Percentiles rank a stretch among this genome's conserved stretches.
phyloP scores from a whole-genome alignment of 35 echinoderm and acorn worm species.

The Strongylocentrotus purpuratus region DNA sequence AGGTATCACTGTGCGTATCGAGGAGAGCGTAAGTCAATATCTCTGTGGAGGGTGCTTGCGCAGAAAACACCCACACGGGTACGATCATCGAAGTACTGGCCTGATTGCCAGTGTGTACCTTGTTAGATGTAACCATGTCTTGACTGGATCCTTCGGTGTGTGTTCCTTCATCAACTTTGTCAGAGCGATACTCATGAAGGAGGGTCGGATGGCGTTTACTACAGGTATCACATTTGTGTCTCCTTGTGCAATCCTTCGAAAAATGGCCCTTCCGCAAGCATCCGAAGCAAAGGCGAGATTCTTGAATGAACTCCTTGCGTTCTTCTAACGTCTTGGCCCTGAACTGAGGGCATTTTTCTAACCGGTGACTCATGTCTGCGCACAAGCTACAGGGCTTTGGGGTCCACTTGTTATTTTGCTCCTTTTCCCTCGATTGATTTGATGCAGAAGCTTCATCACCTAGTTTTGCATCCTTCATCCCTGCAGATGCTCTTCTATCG shows the following conservation, averaged over 20 bases:
- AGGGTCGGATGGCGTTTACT: slow-evolving; percentile 64
- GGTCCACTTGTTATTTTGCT: not conserved
- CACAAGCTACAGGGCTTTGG: slow-evolving; percentile 45
- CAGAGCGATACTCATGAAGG: slow-evolving; percentile 53
- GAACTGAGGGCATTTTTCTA: slow-evolving; percentile 64
- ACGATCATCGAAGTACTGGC: slow-evolving; percentile 65
- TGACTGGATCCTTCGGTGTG: not conserved
- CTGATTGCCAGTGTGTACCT: not conserved
- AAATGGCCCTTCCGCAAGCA: slow-evolving; percentile 73
- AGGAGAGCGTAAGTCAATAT: slow-evolving; percentile 65
- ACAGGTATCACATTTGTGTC: slow-evolving; percentile 63
- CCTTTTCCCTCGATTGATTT: not conserved
- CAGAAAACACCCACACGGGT: slow-evolving; percentile 49
- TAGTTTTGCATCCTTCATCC: no score
- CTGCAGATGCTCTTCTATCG: not conserved
- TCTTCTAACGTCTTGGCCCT: slow-evolving; percentile 39
- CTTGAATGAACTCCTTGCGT: slow-evolving; percentile 61
- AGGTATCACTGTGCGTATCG: slow-evolving; percentile 70
- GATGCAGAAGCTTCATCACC: no score
- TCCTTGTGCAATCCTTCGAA: slow-evolving; percentile 60
- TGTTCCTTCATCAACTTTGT: not conserved
- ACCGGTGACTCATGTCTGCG: slow-evolving; percentile 49
- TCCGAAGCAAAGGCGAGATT: slow-evolving; percentile 69
- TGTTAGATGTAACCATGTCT: not conserved
- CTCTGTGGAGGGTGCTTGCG: slow-evolving; percentile 27